Percentiles rank a stretch among this genome's conserved stretches.
Conservation (phyloP, 2,113 vertebrate genomes). For the Anas platyrhynchos region DNA sequence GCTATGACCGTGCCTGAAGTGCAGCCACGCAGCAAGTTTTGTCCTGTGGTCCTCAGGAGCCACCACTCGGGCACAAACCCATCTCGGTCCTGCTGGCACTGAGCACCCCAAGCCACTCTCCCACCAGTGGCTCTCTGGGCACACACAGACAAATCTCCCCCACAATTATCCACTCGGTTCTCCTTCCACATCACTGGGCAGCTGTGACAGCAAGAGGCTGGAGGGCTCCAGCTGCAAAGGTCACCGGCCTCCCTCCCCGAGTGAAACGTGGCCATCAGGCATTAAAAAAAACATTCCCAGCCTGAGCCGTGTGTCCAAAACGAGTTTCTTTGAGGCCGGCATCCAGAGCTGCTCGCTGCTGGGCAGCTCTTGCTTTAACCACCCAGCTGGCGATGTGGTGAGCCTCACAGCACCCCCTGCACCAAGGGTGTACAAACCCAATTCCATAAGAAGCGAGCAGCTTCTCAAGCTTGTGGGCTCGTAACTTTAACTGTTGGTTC, state of each 20-base stretch:
- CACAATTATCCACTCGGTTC: not conserved
- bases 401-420: not conserved
- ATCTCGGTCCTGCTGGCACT: not conserved
- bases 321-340: not conserved
- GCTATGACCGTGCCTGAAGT: not conserved
- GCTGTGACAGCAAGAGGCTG: not conserved
- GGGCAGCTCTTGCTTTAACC: not conserved
- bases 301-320: not conserved
- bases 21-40: not conserved
- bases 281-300: not conserved
- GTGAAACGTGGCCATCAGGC: not conserved
- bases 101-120: not conserved
- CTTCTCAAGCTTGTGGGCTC: not conserved
- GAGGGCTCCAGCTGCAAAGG: not conserved
- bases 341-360: not conserved
- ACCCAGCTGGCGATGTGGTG: not conserved
- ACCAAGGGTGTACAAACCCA: not conserved
- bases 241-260: not conserved
- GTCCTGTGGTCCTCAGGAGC: not conserved
- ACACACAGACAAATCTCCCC: accelerated
- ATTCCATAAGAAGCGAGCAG: not conserved
- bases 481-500: not conserved
- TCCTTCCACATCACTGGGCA: not conserved
- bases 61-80: not conserved
- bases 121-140: not conserved